A percentile compares a stretch with the other conserved stretches of the same genome.
These are phyloP conservation scores for Anarhynchus alexandrinus DNA, from an alignment of 2,113 vertebrate species.

Conservation along the genomic window DNA sequence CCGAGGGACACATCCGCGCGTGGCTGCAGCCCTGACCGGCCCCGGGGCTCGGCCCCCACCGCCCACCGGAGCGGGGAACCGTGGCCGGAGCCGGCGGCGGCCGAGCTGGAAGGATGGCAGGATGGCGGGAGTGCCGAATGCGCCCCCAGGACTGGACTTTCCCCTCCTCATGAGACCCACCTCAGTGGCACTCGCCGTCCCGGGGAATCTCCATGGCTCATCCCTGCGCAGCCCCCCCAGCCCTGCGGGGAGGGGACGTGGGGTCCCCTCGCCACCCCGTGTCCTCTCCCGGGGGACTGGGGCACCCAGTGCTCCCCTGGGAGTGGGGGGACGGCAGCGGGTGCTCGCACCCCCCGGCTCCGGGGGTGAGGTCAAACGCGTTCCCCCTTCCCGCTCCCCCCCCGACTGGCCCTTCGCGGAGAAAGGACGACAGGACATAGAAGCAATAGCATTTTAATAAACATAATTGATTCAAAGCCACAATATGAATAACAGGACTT, in stretches of 20 bases:
- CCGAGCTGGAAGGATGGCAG: neutral
- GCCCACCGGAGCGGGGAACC: too few relatives aligned
- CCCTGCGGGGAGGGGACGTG: neutral
- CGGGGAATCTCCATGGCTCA: too few relatives aligned
- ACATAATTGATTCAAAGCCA: conserved; percentile 91
- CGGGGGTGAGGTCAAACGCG: accelerated
- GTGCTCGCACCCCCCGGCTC: accelerated
- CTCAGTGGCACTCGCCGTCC: too few relatives aligned
- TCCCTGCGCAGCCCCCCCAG: neutral
- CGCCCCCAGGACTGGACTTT: neutral
- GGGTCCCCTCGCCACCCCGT: accelerated
- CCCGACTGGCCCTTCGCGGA: neutral
- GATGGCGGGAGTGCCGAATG: neutral
- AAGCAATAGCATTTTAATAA: conserved; percentile 94
- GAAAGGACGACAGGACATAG: conserved; percentile 62
- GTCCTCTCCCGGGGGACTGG: neutral
- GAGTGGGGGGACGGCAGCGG: neutral
- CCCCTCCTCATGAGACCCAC: neutral
- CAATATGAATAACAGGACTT: conserved; percentile 85
- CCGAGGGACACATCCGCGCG: conserved; percentile 73
- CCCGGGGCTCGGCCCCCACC: neutral
- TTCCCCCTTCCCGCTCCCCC: neutral
- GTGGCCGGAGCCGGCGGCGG: neutral
- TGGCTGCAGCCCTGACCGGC: conserved; percentile 12
- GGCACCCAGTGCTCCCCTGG: neutral